Evolutionary conservation across 2,888 invertebrate genomes (phyloP).

Genomic region (Trichogramma evanescens): DNA sequence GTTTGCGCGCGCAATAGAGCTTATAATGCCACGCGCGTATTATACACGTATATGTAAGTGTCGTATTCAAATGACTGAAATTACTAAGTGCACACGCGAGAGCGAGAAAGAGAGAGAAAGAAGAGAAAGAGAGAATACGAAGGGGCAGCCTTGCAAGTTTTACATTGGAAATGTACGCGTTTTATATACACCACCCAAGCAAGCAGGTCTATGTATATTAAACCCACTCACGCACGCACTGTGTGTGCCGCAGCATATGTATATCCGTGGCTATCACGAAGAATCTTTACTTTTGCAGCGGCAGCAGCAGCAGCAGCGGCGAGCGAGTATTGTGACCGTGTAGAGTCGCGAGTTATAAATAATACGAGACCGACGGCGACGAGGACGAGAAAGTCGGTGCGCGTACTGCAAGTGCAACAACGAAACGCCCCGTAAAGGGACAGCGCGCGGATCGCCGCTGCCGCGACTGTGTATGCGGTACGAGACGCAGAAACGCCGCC

Average conservation of each 20-base stretch:
- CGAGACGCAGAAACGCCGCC: neutral
- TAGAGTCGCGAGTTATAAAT: constrained; percentile 13
- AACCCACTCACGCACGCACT: neutral
- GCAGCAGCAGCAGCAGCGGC: neutral
- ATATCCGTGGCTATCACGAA: neutral
- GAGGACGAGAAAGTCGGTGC: constrained; percentile 8
- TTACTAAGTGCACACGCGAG: constrained; percentile 15
- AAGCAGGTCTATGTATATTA: too few species aligned
- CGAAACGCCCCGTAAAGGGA: constrained; percentile 10
- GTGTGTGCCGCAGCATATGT: neutral
- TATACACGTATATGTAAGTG: neutral
- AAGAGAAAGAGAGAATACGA: too few species aligned
- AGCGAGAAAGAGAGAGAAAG: neutral
- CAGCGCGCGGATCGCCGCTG: neutral
- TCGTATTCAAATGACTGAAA: constrained; percentile 30
- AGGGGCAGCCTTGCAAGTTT: too few species aligned
- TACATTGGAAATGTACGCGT: too few species aligned
- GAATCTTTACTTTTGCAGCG: constrained; percentile 6
- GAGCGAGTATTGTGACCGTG: neutral
- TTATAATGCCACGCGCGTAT: too few species aligned
- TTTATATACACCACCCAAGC: too few species aligned
- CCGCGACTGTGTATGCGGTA: neutral
- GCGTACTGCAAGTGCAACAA: constrained; percentile 16
- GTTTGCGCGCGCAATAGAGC: constrained; percentile 13
- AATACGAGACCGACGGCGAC: constrained; percentile 2